Base-by-base conservation (phyloP, 2,888 invertebrate genomes). In the Drosophila anomalipes region DNA sequence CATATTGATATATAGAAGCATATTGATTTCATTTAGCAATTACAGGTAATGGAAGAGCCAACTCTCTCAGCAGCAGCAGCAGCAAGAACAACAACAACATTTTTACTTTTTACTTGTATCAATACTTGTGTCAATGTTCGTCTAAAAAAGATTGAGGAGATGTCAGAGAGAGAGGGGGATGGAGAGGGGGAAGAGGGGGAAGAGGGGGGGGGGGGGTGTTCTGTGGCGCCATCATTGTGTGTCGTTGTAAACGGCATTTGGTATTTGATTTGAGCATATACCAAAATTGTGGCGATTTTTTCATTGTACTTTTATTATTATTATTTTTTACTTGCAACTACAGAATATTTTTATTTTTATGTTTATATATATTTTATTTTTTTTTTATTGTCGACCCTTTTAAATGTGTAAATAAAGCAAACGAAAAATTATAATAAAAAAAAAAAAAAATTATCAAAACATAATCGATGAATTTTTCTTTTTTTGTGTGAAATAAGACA, bases 401-500 rank as follows among this genome's bases (percentile, higher is more conserved):
- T 81, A 64, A 81, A 81, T 61, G 66, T 81, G 79, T 81, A 78
- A 74, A 79, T 73, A 81, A 81, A 70, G 30, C 47, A n/a, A 81
- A 74, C 74, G 59, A 81, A 70, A 71, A 57, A 58, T 65, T 76
- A 57, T 37, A 71, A 79, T 62, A 80, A 76, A 76, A 66, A 75
- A 76, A 76, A 66, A 75, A 52, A 79, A 69, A 79, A 66, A 75
- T 47, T 49, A 56, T 32, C 49, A 53, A 61, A 58, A 28, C 5
- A 49, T 41, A 64, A 37, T 22, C 10, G 26, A 30, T 4, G 7
- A 26, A 22, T 28, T 33, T 4, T 26, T 0, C 4, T 26, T 9
- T 47, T 9, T 47, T 47, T 26, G 19, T 26, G 26, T 9, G 16
- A 47, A 47, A 4, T 16, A 16, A 22, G 1, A 47, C 4, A 47